phyloP scores from a whole-genome alignment of 1,140 invertebrate genomes.

The Olivierus martensii region DNA sequence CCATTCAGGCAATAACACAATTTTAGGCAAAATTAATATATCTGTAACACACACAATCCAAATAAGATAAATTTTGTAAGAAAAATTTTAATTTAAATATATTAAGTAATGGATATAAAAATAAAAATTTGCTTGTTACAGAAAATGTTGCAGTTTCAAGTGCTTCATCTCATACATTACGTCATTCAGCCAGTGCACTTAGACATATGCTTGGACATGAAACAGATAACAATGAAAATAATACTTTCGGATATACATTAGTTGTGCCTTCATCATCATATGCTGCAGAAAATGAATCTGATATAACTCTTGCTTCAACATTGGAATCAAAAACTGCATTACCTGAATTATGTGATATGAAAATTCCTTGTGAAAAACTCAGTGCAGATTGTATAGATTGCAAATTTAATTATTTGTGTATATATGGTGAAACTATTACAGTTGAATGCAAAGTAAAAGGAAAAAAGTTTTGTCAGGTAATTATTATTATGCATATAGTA shows the following conservation, averaged over 20 bases:
- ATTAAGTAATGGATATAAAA: no score
- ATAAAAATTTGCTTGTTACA: no score
- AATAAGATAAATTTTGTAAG: no score
- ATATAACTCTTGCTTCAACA: slow-evolving; percentile 3
- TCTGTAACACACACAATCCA: no score
- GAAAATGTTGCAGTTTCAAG: no score
- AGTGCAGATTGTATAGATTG: slow-evolving; percentile 34
- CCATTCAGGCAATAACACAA: no score
- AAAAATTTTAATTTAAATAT: no score
- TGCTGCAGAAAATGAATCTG: slow-evolving; percentile 2
- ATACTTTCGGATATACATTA: not conserved
- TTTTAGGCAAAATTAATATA: no score
- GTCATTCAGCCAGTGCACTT: slow-evolving; percentile 4
- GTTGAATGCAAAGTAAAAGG: slow-evolving; percentile 28
- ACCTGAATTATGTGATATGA: slow-evolving; percentile 17
- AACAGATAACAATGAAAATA: slow-evolving; percentile 1
- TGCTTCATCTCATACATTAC: slow-evolving; percentile 38
- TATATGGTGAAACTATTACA: slow-evolving; percentile 31
- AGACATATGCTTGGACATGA: slow-evolving; percentile 11
- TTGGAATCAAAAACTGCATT: not conserved
- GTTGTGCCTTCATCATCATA: no score
- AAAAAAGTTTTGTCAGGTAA: slow-evolving; percentile 24
- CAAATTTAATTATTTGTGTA: slow-evolving; percentile 32
- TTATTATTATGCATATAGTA: slow-evolving; percentile 3
- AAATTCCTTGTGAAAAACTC: slow-evolving; percentile 23